Evolutionary conservation across 2,113 vertebrate genomes (phyloP).

Genomic region (Alexandromys fortis): DNA sequence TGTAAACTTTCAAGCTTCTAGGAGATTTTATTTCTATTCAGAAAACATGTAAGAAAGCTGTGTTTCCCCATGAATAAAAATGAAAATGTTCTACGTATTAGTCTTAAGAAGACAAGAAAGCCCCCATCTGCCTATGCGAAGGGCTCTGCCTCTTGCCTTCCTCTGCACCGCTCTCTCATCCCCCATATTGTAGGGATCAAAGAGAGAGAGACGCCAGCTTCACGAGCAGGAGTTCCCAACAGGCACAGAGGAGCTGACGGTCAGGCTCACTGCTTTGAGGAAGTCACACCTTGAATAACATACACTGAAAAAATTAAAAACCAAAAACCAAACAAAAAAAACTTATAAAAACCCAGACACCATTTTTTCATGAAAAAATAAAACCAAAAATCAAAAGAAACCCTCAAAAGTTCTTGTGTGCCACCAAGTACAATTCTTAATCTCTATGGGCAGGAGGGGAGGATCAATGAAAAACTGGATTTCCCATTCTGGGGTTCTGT

Average conservation of each 20-base stretch:
- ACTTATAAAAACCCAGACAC: slow-evolving; percentile 45
- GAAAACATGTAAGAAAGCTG: slow-evolving; percentile 69
- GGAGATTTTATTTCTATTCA: slow-evolving; percentile 72
- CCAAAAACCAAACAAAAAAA: background rate
- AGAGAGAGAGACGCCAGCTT: slow-evolving; percentile 36
- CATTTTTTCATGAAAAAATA: slow-evolving; percentile 67
- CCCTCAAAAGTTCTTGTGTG: background rate
- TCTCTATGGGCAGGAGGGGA: background rate
- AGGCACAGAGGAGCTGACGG: slow-evolving; percentile 58
- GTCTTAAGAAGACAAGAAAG: slow-evolving; percentile 68
- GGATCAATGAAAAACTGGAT: slow-evolving; percentile 43
- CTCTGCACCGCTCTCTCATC: background rate
- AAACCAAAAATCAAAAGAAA: background rate
- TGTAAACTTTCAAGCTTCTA: slow-evolving; percentile 66
- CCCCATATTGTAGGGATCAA: slow-evolving; percentile 18
- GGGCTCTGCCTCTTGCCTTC: background rate
- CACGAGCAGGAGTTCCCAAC: background rate
- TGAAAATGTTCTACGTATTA: slow-evolving; percentile 11
- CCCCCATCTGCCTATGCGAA: slow-evolving; percentile 73
- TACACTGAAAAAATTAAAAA: slow-evolving; percentile 25
- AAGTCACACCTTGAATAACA: slow-evolving; percentile 69
- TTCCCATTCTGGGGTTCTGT: slow-evolving; percentile 49
- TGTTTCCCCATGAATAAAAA: slow-evolving; percentile 38
- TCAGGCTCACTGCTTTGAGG: slow-evolving; percentile 17
- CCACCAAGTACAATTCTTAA: background rate